Percentiles rank a stretch among this genome's conserved stretches.
Conservation (phyloP, 64 coral and sea anemone genomes). For the Hydrozoanthus tunicans region DNA sequence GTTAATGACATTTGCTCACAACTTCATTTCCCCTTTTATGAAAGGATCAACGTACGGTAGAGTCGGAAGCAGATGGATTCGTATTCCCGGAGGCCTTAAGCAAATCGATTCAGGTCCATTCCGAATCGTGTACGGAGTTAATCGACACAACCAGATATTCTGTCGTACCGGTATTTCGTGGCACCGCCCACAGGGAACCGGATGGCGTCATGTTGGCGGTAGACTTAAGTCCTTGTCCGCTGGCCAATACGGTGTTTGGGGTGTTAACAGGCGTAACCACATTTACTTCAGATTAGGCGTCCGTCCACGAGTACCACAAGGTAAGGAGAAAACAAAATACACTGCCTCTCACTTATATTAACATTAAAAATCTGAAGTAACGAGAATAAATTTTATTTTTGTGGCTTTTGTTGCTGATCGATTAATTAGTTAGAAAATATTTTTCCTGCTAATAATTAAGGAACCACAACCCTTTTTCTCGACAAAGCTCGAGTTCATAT, state of each 20-base stretch:
- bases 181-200: constrained; percentile 1
- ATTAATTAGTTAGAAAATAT: too few relatives aligned
- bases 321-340: background rate
- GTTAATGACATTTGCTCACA: background rate
- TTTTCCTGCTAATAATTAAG: too few relatives aligned
- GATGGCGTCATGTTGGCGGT: constrained; percentile 16
- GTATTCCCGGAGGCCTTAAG: constrained; percentile 15
- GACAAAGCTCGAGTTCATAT: too few relatives aligned
- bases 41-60: background rate
- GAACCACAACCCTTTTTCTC: too few relatives aligned
- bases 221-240: constrained; percentile 13
- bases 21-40: background rate
- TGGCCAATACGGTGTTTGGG: constrained; percentile 50
- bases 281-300: constrained; percentile 41
- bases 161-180: constrained; percentile 51
- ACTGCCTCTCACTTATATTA: background rate
- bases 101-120: constrained; percentile 44
- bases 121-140: constrained; percentile 44
- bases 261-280: constrained; percentile 36
- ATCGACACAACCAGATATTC: constrained; percentile 12
- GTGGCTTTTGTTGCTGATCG: too few relatives aligned
- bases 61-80: background rate
- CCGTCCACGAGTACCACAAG: background rate
- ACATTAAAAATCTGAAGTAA: background rate
- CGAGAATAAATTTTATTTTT: background rate